Evolutionary conservation across 2,113 vertebrate species (phyloP), one percentile per base, ranked within the genome.

Genomic region (Pyxicephalus adspersus): DNA sequence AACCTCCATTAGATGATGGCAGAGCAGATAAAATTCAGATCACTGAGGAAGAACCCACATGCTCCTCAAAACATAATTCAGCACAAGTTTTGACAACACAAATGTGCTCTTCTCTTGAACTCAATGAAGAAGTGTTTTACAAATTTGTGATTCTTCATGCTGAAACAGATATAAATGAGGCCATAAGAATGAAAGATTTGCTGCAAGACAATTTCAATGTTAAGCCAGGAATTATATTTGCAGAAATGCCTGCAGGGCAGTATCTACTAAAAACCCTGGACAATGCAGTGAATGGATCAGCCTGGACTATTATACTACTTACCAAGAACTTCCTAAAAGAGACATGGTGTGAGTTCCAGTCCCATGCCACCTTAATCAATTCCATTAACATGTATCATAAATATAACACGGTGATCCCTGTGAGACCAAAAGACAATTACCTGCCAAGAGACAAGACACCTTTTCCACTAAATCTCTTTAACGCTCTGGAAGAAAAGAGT

Each of bases 281-380:
- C 0, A 85, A 85, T 55, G 85, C 81, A 0, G 72, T 87, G 1
- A 89, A 88, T 63, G 80, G 83, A 0, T 91, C 87, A 15, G 86
- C 83, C 1, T 84, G 77, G 87, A 87, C 84, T 17, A 88, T 87
- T 83, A 80, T 85, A 13, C n/a, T 90, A 55, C 17, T 83, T 34
- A 90, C 86, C 18, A 86, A 90, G 57, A 88, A 88, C 83, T 87
- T 91, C 72, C 38, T 87, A 18, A 85, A 83, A 77, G 89, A 85
- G 50, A 85, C 86, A n/a, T 91, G 72, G 83, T 85, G 86, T 2
- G 81, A 76, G 0, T 89, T 91, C 79, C 87, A 89, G 50, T 86
- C 83, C 28, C 89, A 86, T 6, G 85, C 73, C 0, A 90, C 84
- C 9, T 58, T 89, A 20, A 83, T 87, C 77, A 89, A 84, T 75